These are phyloP conservation scores for Syngnathus scovelli DNA, from an alignment of 2,113 vertebrate species.

Conservation along the genomic window DNA sequence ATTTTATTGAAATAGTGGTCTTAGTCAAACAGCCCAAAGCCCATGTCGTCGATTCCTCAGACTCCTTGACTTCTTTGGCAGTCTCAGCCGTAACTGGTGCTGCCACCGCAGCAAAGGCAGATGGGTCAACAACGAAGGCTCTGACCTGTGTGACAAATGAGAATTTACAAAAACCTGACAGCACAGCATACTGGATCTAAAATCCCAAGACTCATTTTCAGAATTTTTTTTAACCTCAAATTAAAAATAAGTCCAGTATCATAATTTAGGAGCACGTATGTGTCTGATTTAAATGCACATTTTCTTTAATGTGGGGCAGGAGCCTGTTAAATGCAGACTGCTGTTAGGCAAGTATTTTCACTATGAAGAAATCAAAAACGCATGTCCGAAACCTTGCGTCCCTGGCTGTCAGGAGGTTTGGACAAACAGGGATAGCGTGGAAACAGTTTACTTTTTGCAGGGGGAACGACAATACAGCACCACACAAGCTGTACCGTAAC, in stretches of 20 bases:
- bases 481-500: slow-evolving; percentile 55
- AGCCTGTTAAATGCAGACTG: slow-evolving; percentile 66
- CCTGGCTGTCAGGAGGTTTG: slow-evolving; percentile 32
- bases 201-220: too few relatives aligned
- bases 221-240: too few relatives aligned
- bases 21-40: slow-evolving; percentile 92
- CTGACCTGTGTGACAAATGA: slow-evolving; percentile 71
- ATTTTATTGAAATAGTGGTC: slow-evolving; percentile 50
- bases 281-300: slow-evolving; percentile 76
- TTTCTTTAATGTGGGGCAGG: slow-evolving; percentile 92
- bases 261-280: too few relatives aligned
- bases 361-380: not conserved
- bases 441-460: slow-evolving; percentile 64
- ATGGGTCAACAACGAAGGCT: slow-evolving; percentile 90
- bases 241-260: too few relatives aligned
- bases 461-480: slow-evolving; percentile 72
- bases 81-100: slow-evolving; percentile 68
- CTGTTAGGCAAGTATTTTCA: not conserved
- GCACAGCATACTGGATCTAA: too few relatives aligned
- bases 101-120: slow-evolving; percentile 79
- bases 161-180: not conserved
- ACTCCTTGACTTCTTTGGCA: slow-evolving; percentile 76
- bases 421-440: slow-evolving; percentile 65
- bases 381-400: slow-evolving; percentile 64
- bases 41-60: slow-evolving; percentile 97